Evolutionary conservation across 2,113 vertebrate genomes (phyloP).

Genomic region (Uropsilus gracilis): DNA sequence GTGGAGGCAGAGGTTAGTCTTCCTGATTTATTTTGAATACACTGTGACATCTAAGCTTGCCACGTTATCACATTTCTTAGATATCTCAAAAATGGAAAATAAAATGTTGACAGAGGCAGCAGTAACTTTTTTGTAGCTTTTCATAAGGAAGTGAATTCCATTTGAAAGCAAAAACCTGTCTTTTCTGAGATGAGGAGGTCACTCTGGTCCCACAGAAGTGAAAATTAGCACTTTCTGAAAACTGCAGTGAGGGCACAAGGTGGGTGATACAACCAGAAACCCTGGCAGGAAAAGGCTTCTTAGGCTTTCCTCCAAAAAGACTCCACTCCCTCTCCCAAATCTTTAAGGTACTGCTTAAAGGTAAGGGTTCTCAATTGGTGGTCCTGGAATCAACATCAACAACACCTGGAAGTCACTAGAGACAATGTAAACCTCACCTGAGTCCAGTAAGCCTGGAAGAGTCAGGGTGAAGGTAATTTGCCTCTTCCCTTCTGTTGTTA

Average conservation of each 20-base stretch:
- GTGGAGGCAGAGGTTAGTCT: conserved; percentile 4
- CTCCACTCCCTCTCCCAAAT: neutral
- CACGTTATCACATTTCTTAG: neutral
- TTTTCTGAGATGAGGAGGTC: neutral
- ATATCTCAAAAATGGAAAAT: conserved; percentile 60
- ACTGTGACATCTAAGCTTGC: conserved; percentile 11
- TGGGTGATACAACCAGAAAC: neutral
- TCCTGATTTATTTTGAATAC: conserved; percentile 44
- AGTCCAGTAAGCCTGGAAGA: neutral
- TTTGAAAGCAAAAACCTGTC: neutral
- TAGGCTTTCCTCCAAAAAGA: neutral
- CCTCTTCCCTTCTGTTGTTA: neutral
- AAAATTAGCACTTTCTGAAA: neutral
- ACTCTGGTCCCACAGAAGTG: neutral
- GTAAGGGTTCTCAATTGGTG: neutral
- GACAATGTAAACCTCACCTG: neutral
- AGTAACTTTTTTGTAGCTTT: neutral
- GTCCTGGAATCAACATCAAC: neutral
- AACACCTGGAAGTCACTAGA: neutral
- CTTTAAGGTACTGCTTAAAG: neutral
- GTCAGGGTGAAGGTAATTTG: neutral
- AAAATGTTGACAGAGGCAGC: neutral
- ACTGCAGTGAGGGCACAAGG: neutral
- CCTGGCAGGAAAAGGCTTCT: neutral
- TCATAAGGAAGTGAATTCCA: neutral